Evolutionary conservation across 30 jellyfish, hydroid and myxozoan genomes (phyloP), one percentile per base, ranked within the genome.

Genomic region (Mastigias papua): DNA sequence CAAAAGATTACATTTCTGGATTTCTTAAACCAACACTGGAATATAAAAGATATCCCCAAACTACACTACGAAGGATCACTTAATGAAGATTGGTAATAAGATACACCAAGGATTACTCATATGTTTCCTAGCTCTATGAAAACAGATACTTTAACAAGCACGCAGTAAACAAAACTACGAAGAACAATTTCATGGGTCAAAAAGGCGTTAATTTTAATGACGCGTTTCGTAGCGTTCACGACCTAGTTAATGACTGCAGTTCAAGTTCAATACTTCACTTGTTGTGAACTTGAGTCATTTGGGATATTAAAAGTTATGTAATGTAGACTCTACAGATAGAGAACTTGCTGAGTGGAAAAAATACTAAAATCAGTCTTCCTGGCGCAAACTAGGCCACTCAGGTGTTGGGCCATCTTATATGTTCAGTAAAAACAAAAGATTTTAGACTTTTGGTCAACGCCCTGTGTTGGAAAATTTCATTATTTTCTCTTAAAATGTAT

Each of bases 21-120:
- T 63, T 63, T 2, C 74, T 2, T 15, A 63, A 63, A 63, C 67
- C 20, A 63, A 63, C 74, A 63, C 19, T 25, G 74, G 74, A 63
- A 5, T 27, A 27, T 63, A 20, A 25, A n/a, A n/a, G 67, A 54
- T 19, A 54, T 54, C 17, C 23, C 26, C 17, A 11, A 54, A 5
- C 23, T 54, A 54, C 23, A 54, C 67, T 6, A 54, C 17, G 23
- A 54, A 21, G 67, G 67, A 11, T 21, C 17, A 6, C 23, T 54
- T 11, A 11, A 10, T 19, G 26, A 11, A 10, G 67, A 54, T 54
- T 21, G 17, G 67, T 6, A 54, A 54, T 54, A 10, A 54, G 67
- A 54, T 54, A 54, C 67, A 54, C 7, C 25, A 21, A 16, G 3
- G 3, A 54, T 3, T 19, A 6, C 27, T 21, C 17, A 2, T 11